Conservation (phyloP, 2,888 invertebrate genomes). For the Polyploca ridens region DNA sequence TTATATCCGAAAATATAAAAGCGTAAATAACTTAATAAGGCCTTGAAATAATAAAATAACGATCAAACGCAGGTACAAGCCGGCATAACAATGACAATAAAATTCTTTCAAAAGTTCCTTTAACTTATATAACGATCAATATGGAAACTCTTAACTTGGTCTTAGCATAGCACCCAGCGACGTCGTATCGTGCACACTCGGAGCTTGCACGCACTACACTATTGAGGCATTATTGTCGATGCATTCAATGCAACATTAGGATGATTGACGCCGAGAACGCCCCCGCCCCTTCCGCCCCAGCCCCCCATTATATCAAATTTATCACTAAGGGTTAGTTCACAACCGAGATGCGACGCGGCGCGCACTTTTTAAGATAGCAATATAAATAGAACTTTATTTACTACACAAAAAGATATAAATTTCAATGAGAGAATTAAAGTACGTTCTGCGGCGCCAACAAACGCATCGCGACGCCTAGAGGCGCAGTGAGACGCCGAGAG, state of each 20-base stretch:
- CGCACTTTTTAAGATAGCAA: too few species aligned
- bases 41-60: not conserved
- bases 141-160: slow-evolving; percentile 66
- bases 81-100: slow-evolving; percentile 19
- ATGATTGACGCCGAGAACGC: slow-evolving; percentile 10
- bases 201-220: slow-evolving; percentile 12
- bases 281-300: slow-evolving; percentile 29
- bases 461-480: too few species aligned
- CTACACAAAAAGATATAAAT: too few species aligned
- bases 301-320: slow-evolving; percentile 37
- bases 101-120: slow-evolving; percentile 16
- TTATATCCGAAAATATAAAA: not conserved
- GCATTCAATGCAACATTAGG: slow-evolving; percentile 12
- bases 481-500: too few species aligned
- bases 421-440: too few species aligned
- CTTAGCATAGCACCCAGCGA: slow-evolving; percentile 74
- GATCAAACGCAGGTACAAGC: not conserved
- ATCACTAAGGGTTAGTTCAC: slow-evolving; percentile 27
- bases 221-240: slow-evolving; percentile 17
- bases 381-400: too few species aligned
- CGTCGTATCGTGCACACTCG: slow-evolving; percentile 20
- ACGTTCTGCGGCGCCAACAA: too few species aligned
- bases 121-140: slow-evolving; percentile 32
- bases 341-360: too few species aligned
- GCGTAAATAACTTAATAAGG: not conserved